Base-by-base conservation (phyloP, 2,113 vertebrate species). In the Poicephalus gulielmi region DNA sequence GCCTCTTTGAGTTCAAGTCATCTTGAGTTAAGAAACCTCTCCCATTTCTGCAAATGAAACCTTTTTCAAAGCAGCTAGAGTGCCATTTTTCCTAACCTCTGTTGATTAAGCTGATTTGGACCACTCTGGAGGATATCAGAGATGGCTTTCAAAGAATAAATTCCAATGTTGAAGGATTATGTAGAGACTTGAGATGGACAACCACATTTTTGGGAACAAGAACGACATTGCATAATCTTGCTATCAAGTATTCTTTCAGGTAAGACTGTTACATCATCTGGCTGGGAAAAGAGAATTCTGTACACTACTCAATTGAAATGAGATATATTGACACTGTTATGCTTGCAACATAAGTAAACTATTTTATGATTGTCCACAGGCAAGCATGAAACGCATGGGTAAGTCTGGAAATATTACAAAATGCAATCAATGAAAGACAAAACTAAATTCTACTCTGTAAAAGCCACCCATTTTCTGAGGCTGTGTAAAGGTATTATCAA, bases 371-470 rank as follows among this genome's bases (percentile, higher is more conserved):
- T 52, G 79, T 57, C 67, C 50, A 67, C 12, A 88, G 39, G 27
- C 59, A 91, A 91, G 59, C 19, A 90, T 67, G 79, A 94, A 92
- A 92, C 59, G 46, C 76, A 50, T 53, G 44, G 88, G 24, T 63
- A 88, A 92, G 30, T 30, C 75, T 93, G 64, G 79, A 93, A 92
- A 94, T 74, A 68, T 66, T 67, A 73, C 24, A 79, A 86, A 87
- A 59, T 53, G 20, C 1, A 2, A 88, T 81, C 50, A 77, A 10
- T 80, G 68, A 70, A 92, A 88, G 35, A 79, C 11, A 84, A 76
- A 91, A 76, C 39, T 80, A 83, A 86, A 87, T 60, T 95, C 47
- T 60, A 15, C 18, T 57, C 25, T 20, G 25, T 41, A 80, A 85
- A 88, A 93, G 64, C 17, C 64, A 88, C 22, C 18, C 37, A n/a